phyloP scores from a whole-genome alignment of 1,140 invertebrate genomes.

The Amyelois transitella region DNA sequence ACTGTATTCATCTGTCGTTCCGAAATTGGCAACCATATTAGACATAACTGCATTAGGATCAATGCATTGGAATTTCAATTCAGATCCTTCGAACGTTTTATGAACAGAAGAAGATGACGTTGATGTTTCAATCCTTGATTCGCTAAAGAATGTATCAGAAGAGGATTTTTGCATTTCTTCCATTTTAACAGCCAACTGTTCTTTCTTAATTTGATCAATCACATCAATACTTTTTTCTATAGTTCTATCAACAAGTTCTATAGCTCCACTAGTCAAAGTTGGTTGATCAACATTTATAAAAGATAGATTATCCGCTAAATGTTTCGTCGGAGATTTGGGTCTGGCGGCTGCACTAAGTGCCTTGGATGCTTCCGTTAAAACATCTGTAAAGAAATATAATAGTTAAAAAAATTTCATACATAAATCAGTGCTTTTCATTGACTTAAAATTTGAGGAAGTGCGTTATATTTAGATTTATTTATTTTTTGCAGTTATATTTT shows the following conservation, averaged over 20 bases:
- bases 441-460: background rate
- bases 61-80: slow-evolving; percentile 59
- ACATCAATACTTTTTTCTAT: slow-evolving; percentile 69
- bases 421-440: background rate
- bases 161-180: slow-evolving; percentile 56
- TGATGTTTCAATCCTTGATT: slow-evolving; percentile 57
- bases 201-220: slow-evolving; percentile 67
- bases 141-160: slow-evolving; percentile 55
- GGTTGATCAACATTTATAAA: slow-evolving; percentile 70
- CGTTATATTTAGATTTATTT: background rate
- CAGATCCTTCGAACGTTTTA: slow-evolving; percentile 53
- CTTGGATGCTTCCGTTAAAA: slow-evolving; percentile 49
- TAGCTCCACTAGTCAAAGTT: slow-evolving; percentile 62
- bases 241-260: slow-evolving; percentile 62
- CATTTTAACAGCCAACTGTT: slow-evolving; percentile 57
- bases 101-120: slow-evolving; percentile 61
- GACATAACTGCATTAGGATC: slow-evolving; percentile 61
- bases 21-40: slow-evolving; percentile 59
- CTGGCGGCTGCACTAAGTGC: slow-evolving; percentile 42
- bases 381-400: slow-evolving; percentile 52
- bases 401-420: background rate
- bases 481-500: background rate
- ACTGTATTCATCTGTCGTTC: slow-evolving; percentile 45
- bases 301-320: slow-evolving; percentile 63
- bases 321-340: slow-evolving; percentile 67